These are phyloP conservation scores for Cydia fagiglandana DNA, from an alignment of 1,140 invertebrate species.

Conservation along the genomic window DNA sequence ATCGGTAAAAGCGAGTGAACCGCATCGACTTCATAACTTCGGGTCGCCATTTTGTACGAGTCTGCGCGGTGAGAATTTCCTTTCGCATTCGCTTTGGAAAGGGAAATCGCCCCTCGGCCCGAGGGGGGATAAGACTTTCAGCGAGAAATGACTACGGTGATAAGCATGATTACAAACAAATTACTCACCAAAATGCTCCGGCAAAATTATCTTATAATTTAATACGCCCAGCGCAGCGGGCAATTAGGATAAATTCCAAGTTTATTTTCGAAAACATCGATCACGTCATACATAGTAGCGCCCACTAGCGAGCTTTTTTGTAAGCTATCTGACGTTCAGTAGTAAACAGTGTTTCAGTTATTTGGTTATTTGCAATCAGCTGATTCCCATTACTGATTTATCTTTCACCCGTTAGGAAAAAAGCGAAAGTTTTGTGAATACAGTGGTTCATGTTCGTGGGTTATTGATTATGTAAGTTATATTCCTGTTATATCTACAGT, in stretches of 20 bases:
- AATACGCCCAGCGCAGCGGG: conserved; percentile 44
- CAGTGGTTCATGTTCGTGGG: neutral
- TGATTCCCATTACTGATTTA: conserved; percentile 1
- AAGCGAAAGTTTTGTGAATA: conserved; percentile 5
- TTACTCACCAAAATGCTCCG: conserved; percentile 58
- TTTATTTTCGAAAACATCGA: conserved; percentile 77
- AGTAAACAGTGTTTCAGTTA: conserved; percentile 50
- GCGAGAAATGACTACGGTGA: conserved; percentile 20
- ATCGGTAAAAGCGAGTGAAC: conserved; percentile 75
- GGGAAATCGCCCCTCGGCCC: conserved; percentile 71
- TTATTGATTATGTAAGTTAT: neutral
- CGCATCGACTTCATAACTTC: conserved; percentile 73
- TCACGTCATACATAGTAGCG: conserved; percentile 60
- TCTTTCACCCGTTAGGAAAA: neutral
- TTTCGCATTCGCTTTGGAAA: conserved; percentile 60
- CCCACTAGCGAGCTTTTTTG: conserved; percentile 60
- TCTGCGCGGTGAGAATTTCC: conserved; percentile 72
- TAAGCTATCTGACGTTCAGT: conserved; percentile 56
- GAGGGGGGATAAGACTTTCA: conserved; percentile 64
- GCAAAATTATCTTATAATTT: conserved; percentile 48
- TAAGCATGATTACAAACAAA: conserved; percentile 31
- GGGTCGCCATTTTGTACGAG: conserved; percentile 78
- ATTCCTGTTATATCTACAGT: neutral
- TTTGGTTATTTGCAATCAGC: conserved; percentile 27
- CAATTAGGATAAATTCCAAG: conserved; percentile 66